phyloP scores from a whole-genome alignment of 2,797 vertebrate species.

The Todus mexicanus region DNA sequence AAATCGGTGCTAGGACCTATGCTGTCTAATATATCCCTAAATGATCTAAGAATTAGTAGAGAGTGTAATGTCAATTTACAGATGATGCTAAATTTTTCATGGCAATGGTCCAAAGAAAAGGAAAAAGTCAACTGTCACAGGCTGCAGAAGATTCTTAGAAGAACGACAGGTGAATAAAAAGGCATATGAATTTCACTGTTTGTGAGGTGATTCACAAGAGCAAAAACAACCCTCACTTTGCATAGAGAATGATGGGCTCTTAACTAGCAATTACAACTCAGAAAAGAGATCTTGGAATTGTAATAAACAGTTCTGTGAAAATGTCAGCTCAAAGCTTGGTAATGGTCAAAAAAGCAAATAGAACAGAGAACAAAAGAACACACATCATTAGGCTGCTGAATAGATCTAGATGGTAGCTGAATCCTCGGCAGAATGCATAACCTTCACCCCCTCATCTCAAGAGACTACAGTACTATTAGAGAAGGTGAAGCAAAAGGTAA shows the following conservation, averaged over 20 bases:
- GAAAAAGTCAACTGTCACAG: background rate
- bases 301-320: conserved; percentile 10
- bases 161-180: background rate
- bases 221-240: background rate
- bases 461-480: background rate
- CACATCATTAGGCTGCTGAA: background rate
- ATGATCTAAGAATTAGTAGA: background rate
- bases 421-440: background rate
- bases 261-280: conserved; percentile 24
- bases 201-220: background rate
- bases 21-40: background rate
- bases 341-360: conserved; percentile 10
- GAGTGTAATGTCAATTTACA: background rate
- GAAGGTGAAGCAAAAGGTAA: background rate
- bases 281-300: background rate
- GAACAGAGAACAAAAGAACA: conserved; percentile 14
- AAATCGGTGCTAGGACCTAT: background rate
- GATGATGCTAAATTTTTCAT: background rate
- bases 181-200: background rate
- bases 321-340: background rate
- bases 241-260: background rate
- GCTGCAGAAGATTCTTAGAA: background rate
- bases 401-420: background rate
- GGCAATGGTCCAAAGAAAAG: background rate
- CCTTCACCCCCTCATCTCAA: background rate